A percentile compares a stretch with the other conserved stretches of the same genome.
phyloP scores from a whole-genome alignment of 1,140 invertebrate species.

The Rhynchophorus ferrugineus region DNA sequence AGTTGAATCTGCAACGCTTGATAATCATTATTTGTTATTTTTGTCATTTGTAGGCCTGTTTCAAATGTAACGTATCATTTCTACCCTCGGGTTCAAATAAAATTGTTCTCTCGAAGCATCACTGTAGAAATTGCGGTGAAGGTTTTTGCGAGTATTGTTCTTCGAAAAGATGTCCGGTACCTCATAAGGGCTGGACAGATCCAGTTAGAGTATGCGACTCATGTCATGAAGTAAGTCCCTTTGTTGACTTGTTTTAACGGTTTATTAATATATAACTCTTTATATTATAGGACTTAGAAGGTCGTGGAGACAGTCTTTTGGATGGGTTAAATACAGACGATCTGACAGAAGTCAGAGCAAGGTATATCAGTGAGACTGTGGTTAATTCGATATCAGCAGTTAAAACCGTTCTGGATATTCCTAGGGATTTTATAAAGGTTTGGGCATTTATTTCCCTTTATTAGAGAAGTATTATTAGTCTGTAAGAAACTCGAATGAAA shows the following conservation, averaged over 20 bases:
- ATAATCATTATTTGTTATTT: neutral
- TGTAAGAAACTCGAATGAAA: no score
- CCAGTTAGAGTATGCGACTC: conserved; percentile 60
- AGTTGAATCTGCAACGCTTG: conserved; percentile 9
- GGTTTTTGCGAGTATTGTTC: conserved; percentile 64
- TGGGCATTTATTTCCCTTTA: neutral
- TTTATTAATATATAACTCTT: neutral
- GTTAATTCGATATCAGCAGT: conserved; percentile 53
- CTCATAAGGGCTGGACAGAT: conserved; percentile 55
- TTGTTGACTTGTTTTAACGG: neutral
- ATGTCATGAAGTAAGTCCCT: conserved; percentile 43
- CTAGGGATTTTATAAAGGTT: conserved; percentile 56
- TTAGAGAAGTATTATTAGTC: no score
- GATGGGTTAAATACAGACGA: conserved; percentile 17
- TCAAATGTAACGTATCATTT: conserved; percentile 54
- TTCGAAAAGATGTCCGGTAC: conserved; percentile 52
- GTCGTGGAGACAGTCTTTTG: conserved; percentile 12
- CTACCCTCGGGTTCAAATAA: conserved; percentile 43
- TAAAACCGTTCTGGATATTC: conserved; percentile 34
- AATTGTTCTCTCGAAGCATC: conserved; percentile 49
- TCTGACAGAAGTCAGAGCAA: conserved; percentile 44
- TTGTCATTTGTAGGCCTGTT: conserved; percentile 47
- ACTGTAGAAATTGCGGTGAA: conserved; percentile 70
- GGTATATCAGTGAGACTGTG: conserved; percentile 58
- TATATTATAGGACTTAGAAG: conserved; percentile 11